Conservation (phyloP, 2,797 vertebrate species). For the Xenopus petersii region DNA sequence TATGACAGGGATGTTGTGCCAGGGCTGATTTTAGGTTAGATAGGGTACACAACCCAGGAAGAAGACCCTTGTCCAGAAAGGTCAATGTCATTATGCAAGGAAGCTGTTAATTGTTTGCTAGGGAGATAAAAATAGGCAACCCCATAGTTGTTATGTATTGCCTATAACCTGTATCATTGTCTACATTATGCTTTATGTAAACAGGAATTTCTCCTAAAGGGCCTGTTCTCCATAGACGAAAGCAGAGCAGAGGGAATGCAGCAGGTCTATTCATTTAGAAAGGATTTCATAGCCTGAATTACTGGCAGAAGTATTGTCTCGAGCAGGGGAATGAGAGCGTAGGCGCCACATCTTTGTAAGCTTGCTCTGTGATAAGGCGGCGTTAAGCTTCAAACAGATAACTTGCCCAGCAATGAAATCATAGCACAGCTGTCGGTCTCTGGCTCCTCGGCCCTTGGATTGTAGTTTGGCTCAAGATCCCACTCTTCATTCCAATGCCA, state of each 20-base stretch:
- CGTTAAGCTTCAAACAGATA: slow-evolving; percentile 48
- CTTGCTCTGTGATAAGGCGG: slow-evolving; percentile 32
- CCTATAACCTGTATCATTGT: too few species aligned
- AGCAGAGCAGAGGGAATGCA: neutral
- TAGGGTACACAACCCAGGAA: too few species aligned
- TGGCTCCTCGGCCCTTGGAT: slow-evolving; percentile 20
- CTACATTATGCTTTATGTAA: too few species aligned
- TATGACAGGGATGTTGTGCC: too few species aligned
- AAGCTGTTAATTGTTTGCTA: too few species aligned
- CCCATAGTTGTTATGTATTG: too few species aligned
- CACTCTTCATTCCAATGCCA: neutral
- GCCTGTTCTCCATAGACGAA: too few species aligned
- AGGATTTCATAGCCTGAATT: neutral
- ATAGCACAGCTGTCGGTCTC: slow-evolving; percentile 35
- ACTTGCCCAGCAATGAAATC: slow-evolving; percentile 34
- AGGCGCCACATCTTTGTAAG: slow-evolving; percentile 31
- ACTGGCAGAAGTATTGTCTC: neutral
- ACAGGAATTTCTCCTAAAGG: too few species aligned
- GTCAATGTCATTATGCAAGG: too few species aligned
- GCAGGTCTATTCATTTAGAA: neutral
- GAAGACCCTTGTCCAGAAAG: too few species aligned
- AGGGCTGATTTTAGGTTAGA: too few species aligned
- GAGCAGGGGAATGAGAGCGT: slow-evolving; percentile 29
- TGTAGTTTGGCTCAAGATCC: slow-evolving; percentile 34
- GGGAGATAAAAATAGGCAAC: too few species aligned